These are phyloP conservation scores for Uropetala carovei DNA, from an alignment of 2,888 invertebrate genomes.

Conservation along the genomic window DNA sequence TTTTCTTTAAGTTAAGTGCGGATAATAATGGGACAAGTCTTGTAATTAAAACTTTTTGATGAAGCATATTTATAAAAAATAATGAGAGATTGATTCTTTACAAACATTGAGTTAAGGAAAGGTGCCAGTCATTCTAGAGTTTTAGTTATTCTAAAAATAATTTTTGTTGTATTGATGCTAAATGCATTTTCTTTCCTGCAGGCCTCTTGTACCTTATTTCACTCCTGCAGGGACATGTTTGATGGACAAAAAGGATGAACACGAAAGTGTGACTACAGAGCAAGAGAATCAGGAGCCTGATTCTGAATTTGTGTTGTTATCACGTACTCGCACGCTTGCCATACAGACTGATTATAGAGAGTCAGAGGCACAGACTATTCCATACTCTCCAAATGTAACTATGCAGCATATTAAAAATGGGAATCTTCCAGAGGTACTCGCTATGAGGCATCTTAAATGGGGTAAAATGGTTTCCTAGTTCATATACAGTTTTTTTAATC, in stretches of 20 bases:
- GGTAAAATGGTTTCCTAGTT: conserved; percentile 73
- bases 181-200: conserved; percentile 37
- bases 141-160: too few species aligned
- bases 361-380: conserved; percentile 85
- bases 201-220: conserved; percentile 68
- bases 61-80: too few species aligned
- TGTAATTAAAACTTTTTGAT: too few species aligned
- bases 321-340: conserved; percentile 74
- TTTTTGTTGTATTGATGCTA: background rate
- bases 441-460: conserved; percentile 81
- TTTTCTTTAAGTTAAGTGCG: too few species aligned
- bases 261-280: conserved; percentile 30
- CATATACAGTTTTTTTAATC: conserved; percentile 68
- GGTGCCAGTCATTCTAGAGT: too few species aligned
- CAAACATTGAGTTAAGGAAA: too few species aligned
- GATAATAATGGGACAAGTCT: too few species aligned
- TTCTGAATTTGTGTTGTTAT: conserved; percentile 52
- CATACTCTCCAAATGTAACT: conserved; percentile 84
- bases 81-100: too few species aligned
- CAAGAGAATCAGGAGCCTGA: background rate
- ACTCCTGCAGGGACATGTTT: conserved; percentile 66
- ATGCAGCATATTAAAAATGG: conserved; percentile 71
- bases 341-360: conserved; percentile 86
- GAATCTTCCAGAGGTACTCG: conserved; percentile 81
- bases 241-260: conserved; percentile 65